phyloP scores from a whole-genome alignment of 2,888 invertebrate genomes.

The Lacanobia oleracea region DNA sequence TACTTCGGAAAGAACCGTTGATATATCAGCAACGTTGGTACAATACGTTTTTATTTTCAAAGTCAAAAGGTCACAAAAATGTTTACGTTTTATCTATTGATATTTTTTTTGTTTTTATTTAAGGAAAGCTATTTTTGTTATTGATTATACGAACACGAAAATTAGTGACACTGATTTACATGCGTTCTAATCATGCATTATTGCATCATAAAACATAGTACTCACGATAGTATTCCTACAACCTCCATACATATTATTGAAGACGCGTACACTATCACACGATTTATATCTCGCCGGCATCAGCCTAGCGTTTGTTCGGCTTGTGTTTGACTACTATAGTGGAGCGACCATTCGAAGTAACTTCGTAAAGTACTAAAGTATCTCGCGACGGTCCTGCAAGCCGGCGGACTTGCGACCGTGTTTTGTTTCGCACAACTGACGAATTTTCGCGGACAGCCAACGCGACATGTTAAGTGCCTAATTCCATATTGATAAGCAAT shows the following conservation, averaged over 20 bases:
- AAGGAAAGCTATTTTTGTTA: background rate
- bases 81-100: background rate
- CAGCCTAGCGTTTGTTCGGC: conserved; percentile 32
- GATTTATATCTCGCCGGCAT: conserved; percentile 23
- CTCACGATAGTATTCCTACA: conserved; percentile 72
- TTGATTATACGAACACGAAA: background rate
- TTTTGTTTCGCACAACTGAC: conserved; percentile 52
- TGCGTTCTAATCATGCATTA: conserved; percentile 44
- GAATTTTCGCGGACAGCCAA: conserved; percentile 44
- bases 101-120: background rate
- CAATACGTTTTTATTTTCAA: background rate
- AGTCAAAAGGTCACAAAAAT: background rate
- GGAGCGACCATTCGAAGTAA: conserved; percentile 7
- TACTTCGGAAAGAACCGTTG: background rate
- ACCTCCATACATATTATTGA: conserved; percentile 71
- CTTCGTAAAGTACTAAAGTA: conserved; percentile 30
- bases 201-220: conserved; percentile 61
- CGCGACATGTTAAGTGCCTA: conserved; percentile 29
- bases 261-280: conserved; percentile 49
- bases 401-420: conserved; percentile 44
- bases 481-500: conserved; percentile 55
- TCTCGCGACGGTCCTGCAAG: conserved; percentile 9
- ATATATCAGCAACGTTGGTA: background rate
- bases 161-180: conserved; percentile 37
- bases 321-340: conserved; percentile 33